A percentile compares a stretch with the other conserved stretches of the same genome.
Evolutionary conservation across 2,888 invertebrate species (phyloP).

Genomic region (Pterobdella sp.): DNA sequence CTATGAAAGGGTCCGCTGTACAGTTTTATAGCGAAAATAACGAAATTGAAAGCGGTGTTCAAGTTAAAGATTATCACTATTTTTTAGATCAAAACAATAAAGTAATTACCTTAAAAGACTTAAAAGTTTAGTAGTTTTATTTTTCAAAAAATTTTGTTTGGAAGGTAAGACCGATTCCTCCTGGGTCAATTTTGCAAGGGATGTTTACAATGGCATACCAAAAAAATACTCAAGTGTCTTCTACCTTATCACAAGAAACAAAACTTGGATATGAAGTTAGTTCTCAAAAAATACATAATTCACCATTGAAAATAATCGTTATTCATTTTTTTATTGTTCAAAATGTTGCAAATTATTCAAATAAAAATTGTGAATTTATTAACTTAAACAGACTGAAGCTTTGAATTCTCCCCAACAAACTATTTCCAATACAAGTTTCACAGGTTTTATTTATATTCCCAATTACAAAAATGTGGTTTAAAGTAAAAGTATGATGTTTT

Average conservation of each 20-base stretch:
- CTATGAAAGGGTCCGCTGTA: constrained; percentile 8
- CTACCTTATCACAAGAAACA: not conserved
- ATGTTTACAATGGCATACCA: constrained; percentile 2
- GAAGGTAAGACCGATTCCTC: constrained; percentile 12
- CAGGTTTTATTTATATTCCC: not conserved
- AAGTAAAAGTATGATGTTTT: too few species aligned
- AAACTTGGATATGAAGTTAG: not conserved
- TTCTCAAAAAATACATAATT: not conserved
- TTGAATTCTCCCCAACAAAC: not conserved
- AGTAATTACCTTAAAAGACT: not conserved
- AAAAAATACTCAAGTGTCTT: not conserved
- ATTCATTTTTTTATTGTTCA: not conserved
- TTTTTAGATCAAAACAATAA: constrained; percentile 22
- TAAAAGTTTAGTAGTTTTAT: not conserved
- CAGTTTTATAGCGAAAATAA: constrained; percentile 17
- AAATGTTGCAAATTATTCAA: not conserved
- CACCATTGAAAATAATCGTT: not conserved
- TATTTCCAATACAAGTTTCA: not conserved
- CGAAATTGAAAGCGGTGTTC: constrained; percentile 16
- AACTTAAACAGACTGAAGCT: not conserved
- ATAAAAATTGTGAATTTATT: not conserved
- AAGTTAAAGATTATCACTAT: constrained; percentile 18
- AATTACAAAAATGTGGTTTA: not conserved
- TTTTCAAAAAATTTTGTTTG: not conserved
- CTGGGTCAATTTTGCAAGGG: constrained; percentile 18